Base-by-base conservation (phyloP, 2,888 invertebrate genomes). In the Pseudococcus viburni region DNA sequence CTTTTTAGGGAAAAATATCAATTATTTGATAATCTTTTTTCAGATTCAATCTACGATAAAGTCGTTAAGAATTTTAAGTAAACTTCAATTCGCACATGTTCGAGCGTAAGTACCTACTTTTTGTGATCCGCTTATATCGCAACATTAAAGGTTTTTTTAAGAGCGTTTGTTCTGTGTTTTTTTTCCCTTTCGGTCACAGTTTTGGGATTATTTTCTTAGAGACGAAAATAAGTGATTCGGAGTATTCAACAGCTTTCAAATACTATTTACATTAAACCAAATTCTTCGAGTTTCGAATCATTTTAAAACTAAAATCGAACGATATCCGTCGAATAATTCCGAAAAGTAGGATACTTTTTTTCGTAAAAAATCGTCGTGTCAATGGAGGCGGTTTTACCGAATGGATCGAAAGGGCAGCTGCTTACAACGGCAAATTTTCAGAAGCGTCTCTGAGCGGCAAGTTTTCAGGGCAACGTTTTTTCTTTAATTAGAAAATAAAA, bases 41-140 rank as follows among this genome's bases (percentile, higher is more conserved):
- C 11, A 33, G 39, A 17, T 5, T 6, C 17, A 17, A 73, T 73
- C 73, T 73, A 39, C 12, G 19, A 73, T 9, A 73, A 73, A 33
- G 8, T 33, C 26, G 33, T 17, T 33, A 73, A 73, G 33, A 73
- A 33, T 73, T 33, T 33, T 17, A 73, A 73, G 33, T 73, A 73
- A 73, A 73, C 33, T 33, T 73, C 33, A 46, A 83, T 46, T 83
- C 80, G 80, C 80, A 83, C 80, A 83, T 83, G 80, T 83, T 83
- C 80, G 11, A 83, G 33, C 73, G 33, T 73, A 33, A 26, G 26
- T 46, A 42, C 42, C 42, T 42, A 42, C 33, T 83, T 83, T 46
- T 83, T 4, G 80, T 83, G 46, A 83, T 83, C 80, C 46, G 80
- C 80, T 83, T 83, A 83, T n/a, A 33, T 46, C 42, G 80, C 80